These are phyloP conservation scores for Vicugna pacos DNA, from an alignment of 2,113 vertebrate genomes.

Conservation along the genomic window DNA sequence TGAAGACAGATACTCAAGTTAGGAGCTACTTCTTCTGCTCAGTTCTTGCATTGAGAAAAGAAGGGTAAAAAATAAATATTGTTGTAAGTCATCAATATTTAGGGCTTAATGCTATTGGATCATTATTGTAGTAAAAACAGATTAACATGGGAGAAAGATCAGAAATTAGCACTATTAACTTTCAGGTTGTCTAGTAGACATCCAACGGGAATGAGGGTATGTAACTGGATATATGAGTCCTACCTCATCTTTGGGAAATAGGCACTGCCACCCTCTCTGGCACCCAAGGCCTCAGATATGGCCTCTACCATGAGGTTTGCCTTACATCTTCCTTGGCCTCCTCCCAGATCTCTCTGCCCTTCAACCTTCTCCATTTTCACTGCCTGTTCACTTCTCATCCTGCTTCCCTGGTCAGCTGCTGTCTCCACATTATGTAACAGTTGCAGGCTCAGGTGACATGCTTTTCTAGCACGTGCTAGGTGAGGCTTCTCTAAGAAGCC, in stretches of 20 bases:
- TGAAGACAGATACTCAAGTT: neutral
- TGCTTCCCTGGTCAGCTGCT: neutral
- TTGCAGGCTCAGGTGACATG: neutral
- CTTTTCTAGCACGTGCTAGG: neutral
- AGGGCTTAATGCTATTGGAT: neutral
- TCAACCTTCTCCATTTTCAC: neutral
- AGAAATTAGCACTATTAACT: neutral
- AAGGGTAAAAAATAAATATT: neutral
- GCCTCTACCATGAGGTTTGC: neutral
- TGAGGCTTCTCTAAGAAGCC: neutral
- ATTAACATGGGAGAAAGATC: neutral
- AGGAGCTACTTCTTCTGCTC: neutral
- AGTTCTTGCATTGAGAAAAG: neutral
- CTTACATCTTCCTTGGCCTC: neutral
- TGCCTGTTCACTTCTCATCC: neutral
- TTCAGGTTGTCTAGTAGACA: neutral
- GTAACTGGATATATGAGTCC: neutral
- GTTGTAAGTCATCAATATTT: neutral
- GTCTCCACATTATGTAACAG: neutral
- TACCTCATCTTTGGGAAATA: neutral
- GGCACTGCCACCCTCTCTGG: neutral
- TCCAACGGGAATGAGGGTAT: neutral
- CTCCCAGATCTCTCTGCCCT: neutral
- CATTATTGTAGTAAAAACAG: neutral
- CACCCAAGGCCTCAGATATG: neutral